Evolutionary conservation across 2,888 invertebrate species (phyloP).

Genomic region (Clostera curtula): DNA sequence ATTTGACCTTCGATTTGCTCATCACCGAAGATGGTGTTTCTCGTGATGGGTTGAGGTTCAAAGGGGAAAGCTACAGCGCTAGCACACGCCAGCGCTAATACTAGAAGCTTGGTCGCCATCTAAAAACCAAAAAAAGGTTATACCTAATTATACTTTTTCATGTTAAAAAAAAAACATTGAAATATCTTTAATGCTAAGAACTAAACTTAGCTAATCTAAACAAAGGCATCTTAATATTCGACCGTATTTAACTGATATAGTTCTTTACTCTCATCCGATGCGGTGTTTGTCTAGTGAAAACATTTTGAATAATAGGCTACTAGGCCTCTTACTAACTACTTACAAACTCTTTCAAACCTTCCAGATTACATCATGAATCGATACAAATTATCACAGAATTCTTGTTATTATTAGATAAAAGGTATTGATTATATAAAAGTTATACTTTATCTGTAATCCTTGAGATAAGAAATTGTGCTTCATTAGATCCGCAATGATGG

Average conservation of each 20-base stretch:
- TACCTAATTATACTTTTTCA: too few relatives aligned
- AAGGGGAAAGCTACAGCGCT: constrained; percentile 32
- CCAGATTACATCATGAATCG: too few relatives aligned
- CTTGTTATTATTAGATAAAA: constrained; percentile 1
- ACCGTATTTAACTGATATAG: too few relatives aligned
- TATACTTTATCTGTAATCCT: not conserved
- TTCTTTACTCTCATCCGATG: too few relatives aligned
- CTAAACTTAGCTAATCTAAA: too few relatives aligned
- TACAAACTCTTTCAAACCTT: too few relatives aligned
- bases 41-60: constrained; percentile 23
- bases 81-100: constrained; percentile 33
- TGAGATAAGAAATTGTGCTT: constrained; percentile 1
- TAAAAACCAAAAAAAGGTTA: constrained; percentile 20
- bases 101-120: constrained; percentile 49
- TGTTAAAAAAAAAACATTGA: too few relatives aligned
- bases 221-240: too few relatives aligned
- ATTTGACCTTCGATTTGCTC: constrained; percentile 48
- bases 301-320: too few relatives aligned
- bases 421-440: not conserved
- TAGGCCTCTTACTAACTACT: too few relatives aligned
- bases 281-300: too few relatives aligned
- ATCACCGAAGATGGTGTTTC: constrained; percentile 55
- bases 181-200: too few relatives aligned
- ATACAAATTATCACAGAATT: not conserved
- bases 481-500: not conserved